Percentiles rank a stretch among this genome's conserved stretches.
Evolutionary conservation across 92 coral and sea anemone species (phyloP).

Genomic region (Epizoanthus scotinus): DNA sequence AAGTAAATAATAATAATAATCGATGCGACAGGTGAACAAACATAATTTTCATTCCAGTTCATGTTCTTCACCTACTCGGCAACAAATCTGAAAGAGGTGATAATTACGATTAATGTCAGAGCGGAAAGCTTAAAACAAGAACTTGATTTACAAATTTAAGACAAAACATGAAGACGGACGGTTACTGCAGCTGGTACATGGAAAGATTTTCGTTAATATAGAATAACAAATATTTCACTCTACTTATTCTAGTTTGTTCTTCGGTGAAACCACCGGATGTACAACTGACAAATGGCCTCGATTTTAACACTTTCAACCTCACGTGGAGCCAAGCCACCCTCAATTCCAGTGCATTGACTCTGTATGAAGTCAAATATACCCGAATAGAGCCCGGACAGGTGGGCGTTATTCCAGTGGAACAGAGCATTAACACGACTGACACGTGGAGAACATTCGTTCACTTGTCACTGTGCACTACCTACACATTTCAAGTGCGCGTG

Average conservation of each 20-base stretch:
- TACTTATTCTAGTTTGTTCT: neutral
- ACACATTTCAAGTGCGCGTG: slow-evolving; percentile 2
- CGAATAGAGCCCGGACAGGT: neutral
- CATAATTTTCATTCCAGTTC: no score
- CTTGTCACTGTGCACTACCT: neutral
- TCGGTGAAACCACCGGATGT: neutral
- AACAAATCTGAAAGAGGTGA: no score
- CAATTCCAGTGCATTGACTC: neutral
- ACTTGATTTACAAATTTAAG: no score
- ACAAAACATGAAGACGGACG: no score
- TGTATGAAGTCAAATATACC: neutral
- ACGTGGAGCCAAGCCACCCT: neutral
- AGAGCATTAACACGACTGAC: neutral
- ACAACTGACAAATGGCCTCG: neutral
- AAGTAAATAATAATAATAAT: no score
- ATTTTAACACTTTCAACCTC: neutral
- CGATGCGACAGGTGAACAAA: no score
- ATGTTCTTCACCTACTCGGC: no score
- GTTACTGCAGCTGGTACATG: no score
- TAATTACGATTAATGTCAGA: no score
- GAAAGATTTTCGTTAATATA: no score
- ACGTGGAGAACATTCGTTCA: neutral
- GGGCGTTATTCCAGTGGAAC: neutral
- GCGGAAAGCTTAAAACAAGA: no score
- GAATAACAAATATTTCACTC: no score